These are phyloP conservation scores for Macrosiphum euphorbiae DNA, from an alignment of 2,888 invertebrate species.

Conservation along the genomic window DNA sequence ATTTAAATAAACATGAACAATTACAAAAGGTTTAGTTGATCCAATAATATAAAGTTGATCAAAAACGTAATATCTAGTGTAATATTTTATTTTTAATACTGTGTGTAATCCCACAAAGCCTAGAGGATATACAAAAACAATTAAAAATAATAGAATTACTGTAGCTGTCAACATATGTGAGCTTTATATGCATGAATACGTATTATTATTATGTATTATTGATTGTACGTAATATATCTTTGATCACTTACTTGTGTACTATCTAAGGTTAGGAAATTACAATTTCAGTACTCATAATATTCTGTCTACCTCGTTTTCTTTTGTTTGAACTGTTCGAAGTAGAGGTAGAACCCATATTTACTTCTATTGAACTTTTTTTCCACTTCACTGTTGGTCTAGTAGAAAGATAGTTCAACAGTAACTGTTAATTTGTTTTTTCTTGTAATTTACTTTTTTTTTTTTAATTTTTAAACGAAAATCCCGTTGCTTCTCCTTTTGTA, in stretches of 20 bases:
- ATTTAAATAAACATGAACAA: neutral
- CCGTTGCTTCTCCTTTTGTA: neutral
- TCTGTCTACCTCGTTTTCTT: neutral
- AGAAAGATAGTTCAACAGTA: neutral
- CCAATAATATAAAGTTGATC: neutral
- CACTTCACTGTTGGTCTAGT: neutral
- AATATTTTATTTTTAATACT: neutral
- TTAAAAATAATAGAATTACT: neutral
- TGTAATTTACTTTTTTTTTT: neutral
- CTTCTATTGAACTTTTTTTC: neutral
- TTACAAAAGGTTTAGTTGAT: neutral
- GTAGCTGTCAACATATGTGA: neutral
- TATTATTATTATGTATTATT: neutral
- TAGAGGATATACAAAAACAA: neutral
- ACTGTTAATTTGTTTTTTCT: neutral
- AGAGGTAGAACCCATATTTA: neutral
- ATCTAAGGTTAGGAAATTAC: neutral
- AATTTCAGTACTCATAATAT: neutral
- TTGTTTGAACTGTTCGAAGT: neutral
- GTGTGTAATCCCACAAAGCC: neutral
- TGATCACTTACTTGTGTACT: neutral
- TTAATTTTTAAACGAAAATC: neutral
- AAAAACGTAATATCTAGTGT: neutral
- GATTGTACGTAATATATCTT: neutral
- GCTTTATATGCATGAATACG: neutral